Conservation (phyloP, 1,140 invertebrate genomes). For the Onthophagus taurus region DNA sequence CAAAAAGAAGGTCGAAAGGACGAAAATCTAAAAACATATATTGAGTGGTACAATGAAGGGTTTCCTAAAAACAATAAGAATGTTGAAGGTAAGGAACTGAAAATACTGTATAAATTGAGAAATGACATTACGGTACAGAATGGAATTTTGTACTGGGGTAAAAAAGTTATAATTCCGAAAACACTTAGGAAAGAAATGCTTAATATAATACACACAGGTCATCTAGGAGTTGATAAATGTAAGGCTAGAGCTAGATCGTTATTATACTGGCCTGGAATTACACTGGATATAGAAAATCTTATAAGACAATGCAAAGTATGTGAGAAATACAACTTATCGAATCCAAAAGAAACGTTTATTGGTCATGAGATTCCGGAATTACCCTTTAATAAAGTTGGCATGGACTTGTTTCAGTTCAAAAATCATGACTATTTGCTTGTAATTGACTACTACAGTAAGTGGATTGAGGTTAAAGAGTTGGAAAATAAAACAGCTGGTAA, state of each 20-base stretch:
- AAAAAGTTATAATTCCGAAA: conserved; percentile 21
- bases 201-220: conserved; percentile 33
- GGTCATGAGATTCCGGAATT: conserved; percentile 25
- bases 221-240: conserved; percentile 35
- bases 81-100: conserved; percentile 11
- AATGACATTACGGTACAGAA: conserved; percentile 22
- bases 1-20: neutral
- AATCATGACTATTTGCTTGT: conserved; percentile 30
- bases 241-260: conserved; percentile 32
- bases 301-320: conserved; percentile 20
- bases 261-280: conserved; percentile 31
- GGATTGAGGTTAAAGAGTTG: conserved; percentile 20
- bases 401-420: conserved; percentile 29
- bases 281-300: conserved; percentile 35
- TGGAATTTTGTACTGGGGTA: conserved; percentile 25
- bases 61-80: conserved; percentile 34
- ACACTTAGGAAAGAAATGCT: conserved; percentile 26
- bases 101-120: conserved; percentile 15
- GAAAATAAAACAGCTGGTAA: conserved; percentile 1
- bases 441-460: conserved; percentile 33
- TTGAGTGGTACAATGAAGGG: conserved; percentile 15
- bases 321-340: neutral
- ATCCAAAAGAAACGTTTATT: conserved; percentile 23
- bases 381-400: conserved; percentile 28
- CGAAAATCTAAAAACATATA: neutral